These are phyloP conservation scores for Hyalella azteca DNA, from an alignment of 2,888 invertebrate genomes.

Conservation along the genomic window DNA sequence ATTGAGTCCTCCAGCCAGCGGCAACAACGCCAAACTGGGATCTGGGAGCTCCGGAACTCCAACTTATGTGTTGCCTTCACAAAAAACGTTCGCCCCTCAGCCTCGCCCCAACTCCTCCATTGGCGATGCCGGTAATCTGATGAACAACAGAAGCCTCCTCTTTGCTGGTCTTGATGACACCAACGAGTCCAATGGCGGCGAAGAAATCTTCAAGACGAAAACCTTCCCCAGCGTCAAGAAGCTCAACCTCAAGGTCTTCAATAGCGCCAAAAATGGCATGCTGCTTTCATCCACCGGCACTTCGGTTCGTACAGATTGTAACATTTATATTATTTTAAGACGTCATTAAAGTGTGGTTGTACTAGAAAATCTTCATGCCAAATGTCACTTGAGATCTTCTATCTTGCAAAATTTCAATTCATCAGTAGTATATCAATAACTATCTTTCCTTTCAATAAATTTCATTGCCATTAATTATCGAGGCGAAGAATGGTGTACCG, in stretches of 20 bases:
- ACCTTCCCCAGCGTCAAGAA: slow-evolving; percentile 71
- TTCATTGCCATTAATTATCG: no score
- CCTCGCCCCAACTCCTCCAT: slow-evolving; percentile 6
- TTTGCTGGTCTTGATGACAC: slow-evolving; percentile 88
- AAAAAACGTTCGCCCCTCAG: slow-evolving; percentile 52
- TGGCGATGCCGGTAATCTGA: background rate
- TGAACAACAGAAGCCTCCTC: slow-evolving; percentile 62
- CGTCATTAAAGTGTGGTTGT: no score
- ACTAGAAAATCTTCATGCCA: no score
- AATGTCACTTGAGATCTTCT: no score
- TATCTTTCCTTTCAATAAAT: no score
- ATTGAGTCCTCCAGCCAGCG: slow-evolving; percentile 26
- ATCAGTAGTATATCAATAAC: no score
- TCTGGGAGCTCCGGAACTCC: slow-evolving; percentile 46
- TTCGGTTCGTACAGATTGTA: no score
- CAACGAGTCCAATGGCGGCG: slow-evolving; percentile 64
- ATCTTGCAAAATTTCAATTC: no score
- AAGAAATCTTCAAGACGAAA: slow-evolving; percentile 66
- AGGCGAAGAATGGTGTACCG: no score
- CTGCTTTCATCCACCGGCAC: background rate
- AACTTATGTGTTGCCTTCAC: slow-evolving; percentile 57
- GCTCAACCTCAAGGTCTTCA: slow-evolving; percentile 70
- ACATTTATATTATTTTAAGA: no score
- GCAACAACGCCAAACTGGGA: slow-evolving; percentile 35
- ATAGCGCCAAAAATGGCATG: slow-evolving; percentile 38